Evolutionary conservation across 2,113 vertebrate species (phyloP).

Genomic region (Psilopsiagon aurifrons): DNA sequence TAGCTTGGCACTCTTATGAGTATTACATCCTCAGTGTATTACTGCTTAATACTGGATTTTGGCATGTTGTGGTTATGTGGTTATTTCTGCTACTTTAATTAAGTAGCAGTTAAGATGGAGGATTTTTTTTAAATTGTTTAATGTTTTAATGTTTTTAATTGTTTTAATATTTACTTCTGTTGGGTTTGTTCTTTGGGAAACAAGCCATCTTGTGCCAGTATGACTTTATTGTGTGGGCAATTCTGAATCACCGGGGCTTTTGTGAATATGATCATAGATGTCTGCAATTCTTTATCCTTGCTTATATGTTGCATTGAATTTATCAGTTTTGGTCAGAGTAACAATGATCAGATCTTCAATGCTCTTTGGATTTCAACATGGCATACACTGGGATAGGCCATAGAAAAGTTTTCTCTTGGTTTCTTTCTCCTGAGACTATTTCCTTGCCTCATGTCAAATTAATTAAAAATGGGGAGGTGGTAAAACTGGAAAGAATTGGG

Average conservation of each 20-base stretch:
- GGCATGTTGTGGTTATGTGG: not conserved
- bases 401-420: not conserved
- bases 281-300: not conserved
- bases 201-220: not conserved
- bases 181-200: not conserved
- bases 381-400: not conserved
- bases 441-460: not conserved
- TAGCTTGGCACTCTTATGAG: not conserved
- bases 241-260: not conserved
- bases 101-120: not conserved
- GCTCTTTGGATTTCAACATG: not conserved
- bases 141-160: not conserved
- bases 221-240: not conserved
- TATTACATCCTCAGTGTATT: not conserved
- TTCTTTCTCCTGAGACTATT: not conserved
- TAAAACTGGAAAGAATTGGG: not conserved
- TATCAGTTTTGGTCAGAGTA: not conserved
- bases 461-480: not conserved
- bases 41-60: not conserved
- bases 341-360: not conserved
- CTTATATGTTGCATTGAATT: not conserved
- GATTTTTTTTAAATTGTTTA: not conserved
- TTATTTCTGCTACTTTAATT: not conserved
- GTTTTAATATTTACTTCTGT: not conserved
- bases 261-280: not conserved